A percentile compares a stretch with the other conserved stretches of the same genome.
phyloP scores from a whole-genome alignment of 2,113 vertebrate genomes.

The Hoplias malabaricus region DNA sequence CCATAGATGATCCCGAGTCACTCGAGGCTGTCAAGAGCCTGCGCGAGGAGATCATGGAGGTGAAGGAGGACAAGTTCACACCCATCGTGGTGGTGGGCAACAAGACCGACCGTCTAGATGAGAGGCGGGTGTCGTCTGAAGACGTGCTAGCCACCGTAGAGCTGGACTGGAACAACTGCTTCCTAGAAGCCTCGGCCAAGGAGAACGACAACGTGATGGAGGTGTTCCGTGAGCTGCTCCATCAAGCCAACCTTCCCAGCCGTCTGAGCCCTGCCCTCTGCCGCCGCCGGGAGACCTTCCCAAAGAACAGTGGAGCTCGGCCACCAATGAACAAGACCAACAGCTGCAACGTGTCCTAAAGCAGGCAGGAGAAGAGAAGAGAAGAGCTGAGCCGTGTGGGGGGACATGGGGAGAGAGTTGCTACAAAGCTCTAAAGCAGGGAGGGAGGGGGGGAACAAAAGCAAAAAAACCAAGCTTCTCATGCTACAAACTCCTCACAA shows the following conservation, averaged over 20 bases:
- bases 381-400: not conserved
- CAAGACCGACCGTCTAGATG: conserved; percentile 75
- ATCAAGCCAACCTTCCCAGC: conserved; percentile 81
- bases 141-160: conserved; percentile 82
- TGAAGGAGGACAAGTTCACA: conserved; percentile 85
- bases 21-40: conserved; percentile 83
- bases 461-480: not conserved
- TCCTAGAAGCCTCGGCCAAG: conserved; percentile 86
- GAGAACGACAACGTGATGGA: conserved; percentile 86
- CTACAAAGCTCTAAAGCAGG: not conserved
- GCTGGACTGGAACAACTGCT: conserved; percentile 88
- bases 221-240: conserved; percentile 86
- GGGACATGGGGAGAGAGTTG: not conserved
- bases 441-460: too few relatives aligned
- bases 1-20: conserved; percentile 83
- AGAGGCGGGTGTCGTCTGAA: conserved; percentile 73
- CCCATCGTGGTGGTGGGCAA: conserved; percentile 89
- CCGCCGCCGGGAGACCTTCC: conserved; percentile 85
- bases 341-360: conserved; percentile 84
- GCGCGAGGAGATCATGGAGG: conserved; percentile 87
- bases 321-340: conserved; percentile 95
- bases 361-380: not conserved
- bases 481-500: not conserved
- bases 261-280: conserved; percentile 81
- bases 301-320: conserved; percentile 73